Base-by-base conservation (phyloP, 1,140 invertebrate genomes). In the Drosophila persimilis region DNA sequence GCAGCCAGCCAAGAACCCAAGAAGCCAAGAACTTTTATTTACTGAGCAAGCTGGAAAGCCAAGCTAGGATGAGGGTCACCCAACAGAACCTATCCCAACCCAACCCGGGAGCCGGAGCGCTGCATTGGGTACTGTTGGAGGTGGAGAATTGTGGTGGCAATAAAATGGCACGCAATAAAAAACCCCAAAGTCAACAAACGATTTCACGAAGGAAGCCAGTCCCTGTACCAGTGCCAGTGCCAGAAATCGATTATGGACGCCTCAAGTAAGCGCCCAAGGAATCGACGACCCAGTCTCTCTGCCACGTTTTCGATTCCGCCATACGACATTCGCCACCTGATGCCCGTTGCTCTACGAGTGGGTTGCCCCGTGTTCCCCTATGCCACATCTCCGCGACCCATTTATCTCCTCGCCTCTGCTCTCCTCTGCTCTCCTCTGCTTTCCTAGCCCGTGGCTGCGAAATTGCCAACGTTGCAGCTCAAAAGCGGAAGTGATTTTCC, bases 101-200 rank as follows among this genome's bases (percentile, higher is more conserved):
- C 35, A 13, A 13, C 1, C 17, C 24, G 55, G 47, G 39, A 51
- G 35, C 15, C 26, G 22, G 31, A 24, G 7, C 44, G 8, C 31
- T 3, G 8, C 31, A 3, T 31, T 2, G 31, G 31, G 0, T 43
- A 26, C 24, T 4, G 4, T 5, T 5, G 53, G 50, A 31, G 24
- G 24, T 29, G 46, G 26, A 29, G 43, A 41, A 50, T 58, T 59
- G 77, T 57, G 61, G 72, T 55, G 73, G 60, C 81, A 80, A 80
- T 86, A 85, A 85, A 85, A 86, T 80, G 81, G 64, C 81, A 89
- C 76, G 80, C 85, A 85, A 89, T 89, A 89, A 89, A 89, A 88
- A 89, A 73, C 47, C 78, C 78, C 85, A 89, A 89, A 89, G 85
- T 89, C 85, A 89, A 89, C 85, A 89, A 89, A 85, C 85, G 81